These are phyloP conservation scores for Trachops cirrhosus DNA, from an alignment of 2,797 vertebrate species.

Conservation along the genomic window DNA sequence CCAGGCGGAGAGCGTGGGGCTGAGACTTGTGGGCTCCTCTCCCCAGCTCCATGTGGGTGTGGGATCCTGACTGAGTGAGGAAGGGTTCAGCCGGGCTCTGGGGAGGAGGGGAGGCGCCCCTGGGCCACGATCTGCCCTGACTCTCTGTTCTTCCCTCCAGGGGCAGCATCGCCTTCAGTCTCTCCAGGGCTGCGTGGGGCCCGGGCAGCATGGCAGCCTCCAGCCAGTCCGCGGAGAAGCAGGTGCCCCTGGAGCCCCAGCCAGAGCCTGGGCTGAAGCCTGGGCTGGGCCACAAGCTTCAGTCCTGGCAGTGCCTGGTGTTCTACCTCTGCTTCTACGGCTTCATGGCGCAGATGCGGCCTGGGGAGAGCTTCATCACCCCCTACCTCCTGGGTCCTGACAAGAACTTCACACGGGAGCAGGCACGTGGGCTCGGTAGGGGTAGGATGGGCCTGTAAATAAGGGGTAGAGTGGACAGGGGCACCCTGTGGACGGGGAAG, in stretches of 20 bases:
- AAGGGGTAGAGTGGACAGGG: neutral
- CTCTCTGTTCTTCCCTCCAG: neutral
- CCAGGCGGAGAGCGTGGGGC: neutral
- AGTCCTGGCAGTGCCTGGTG: constrained; percentile 87
- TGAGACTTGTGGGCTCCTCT: neutral
- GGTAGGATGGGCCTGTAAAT: neutral
- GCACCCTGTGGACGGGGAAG: neutral
- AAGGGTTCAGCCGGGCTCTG: accelerated
- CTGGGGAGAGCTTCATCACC: constrained; percentile 95
- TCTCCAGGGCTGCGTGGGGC: neutral
- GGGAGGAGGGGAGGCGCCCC: accelerated
- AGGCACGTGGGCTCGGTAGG: constrained; percentile 81
- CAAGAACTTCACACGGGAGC: constrained; percentile 91
- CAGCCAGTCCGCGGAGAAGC: neutral
- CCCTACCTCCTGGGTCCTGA: constrained; percentile 87
- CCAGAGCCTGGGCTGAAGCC: neutral
- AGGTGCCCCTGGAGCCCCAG: accelerated
- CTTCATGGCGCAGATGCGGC: constrained; percentile 93
- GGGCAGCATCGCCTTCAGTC: neutral
- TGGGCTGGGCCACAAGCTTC: accelerated
- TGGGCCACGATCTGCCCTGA: neutral
- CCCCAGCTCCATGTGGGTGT: neutral
- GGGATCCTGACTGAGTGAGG: neutral
- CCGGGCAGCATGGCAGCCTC: constrained; percentile 30
- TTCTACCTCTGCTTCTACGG: constrained; percentile 93